Evolutionary conservation across 2,113 vertebrate species (phyloP).

Genomic region (Equus przewalskii): DNA sequence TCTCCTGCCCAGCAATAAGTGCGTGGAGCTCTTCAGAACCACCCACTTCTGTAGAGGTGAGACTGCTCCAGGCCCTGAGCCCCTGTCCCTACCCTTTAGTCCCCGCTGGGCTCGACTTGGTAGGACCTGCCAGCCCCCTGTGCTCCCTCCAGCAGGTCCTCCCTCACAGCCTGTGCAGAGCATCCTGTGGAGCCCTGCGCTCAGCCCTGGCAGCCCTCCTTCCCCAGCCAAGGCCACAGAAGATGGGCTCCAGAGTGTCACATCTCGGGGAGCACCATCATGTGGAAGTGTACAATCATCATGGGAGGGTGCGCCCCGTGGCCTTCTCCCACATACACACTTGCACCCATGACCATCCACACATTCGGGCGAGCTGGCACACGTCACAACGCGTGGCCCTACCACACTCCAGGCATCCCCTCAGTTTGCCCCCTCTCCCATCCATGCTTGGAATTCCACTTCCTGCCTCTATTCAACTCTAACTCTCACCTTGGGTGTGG

Average conservation of each 20-base stretch:
- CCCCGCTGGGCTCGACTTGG: fast-evolving
- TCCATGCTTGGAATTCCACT: background rate
- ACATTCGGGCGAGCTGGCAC: background rate
- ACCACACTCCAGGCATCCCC: background rate
- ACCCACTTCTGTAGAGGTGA: slow-evolving; percentile 89
- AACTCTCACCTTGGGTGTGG: background rate
- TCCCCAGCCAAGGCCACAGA: background rate
- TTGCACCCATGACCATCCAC: fast-evolving
- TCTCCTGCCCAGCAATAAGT: slow-evolving; percentile 88
- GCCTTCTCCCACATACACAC: fast-evolving
- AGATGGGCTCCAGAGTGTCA: background rate
- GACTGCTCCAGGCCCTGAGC: background rate
- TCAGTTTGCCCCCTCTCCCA: background rate
- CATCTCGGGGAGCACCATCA: background rate
- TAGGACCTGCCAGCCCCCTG: background rate
- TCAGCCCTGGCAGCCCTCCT: background rate
- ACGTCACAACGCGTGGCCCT: too few relatives aligned
- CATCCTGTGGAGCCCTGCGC: too few relatives aligned
- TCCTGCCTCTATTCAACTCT: background rate
- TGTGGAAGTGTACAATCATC: background rate
- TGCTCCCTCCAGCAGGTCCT: background rate
- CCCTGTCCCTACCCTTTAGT: background rate
- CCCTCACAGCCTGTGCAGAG: background rate
- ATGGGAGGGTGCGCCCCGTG: fast-evolving
- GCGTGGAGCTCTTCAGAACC: slow-evolving; percentile 90